These are phyloP conservation scores for Campopleginae sp. DNA, from an alignment of 2,888 invertebrate genomes.

Conservation along the genomic window DNA sequence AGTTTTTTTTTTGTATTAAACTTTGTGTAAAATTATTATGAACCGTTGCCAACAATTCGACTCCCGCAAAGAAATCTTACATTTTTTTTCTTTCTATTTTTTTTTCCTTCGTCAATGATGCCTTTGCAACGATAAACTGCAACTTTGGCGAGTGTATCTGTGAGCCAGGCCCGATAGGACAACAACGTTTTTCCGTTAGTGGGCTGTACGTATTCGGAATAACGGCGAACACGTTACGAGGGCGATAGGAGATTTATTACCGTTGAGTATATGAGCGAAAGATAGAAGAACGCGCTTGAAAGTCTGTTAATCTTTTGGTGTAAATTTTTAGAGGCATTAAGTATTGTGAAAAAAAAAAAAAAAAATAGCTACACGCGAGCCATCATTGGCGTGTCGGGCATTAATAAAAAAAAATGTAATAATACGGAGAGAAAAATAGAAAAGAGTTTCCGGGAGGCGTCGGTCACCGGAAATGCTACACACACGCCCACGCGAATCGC, in stretches of 20 bases:
- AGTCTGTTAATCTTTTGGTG: background rate
- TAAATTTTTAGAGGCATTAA: background rate
- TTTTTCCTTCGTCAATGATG: background rate
- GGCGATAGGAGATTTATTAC: background rate
- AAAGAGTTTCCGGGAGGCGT: constrained; percentile 27
- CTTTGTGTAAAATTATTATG: too few species aligned
- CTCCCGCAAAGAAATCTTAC: too few species aligned
- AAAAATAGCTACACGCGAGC: background rate
- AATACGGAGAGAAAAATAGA: constrained; percentile 17
- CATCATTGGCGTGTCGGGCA: background rate
- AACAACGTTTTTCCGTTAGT: background rate
- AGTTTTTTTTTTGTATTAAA: too few species aligned
- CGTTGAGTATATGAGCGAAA: background rate
- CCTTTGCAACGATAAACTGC: background rate
- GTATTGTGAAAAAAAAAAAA: too few species aligned
- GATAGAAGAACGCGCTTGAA: background rate
- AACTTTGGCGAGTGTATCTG: background rate
- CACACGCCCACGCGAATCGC: constrained; percentile 55
- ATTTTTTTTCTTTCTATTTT: background rate
- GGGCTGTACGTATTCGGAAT: background rate
- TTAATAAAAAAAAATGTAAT: constrained; percentile 13
- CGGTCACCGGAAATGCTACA: constrained; percentile 38
- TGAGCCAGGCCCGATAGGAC: background rate
- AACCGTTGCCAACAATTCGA: too few species aligned
- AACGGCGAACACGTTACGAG: background rate